Evolutionary conservation across 2,888 invertebrate species (phyloP), one percentile per base, ranked within the genome.

Genomic region (Philhelius pedissequus): DNA sequence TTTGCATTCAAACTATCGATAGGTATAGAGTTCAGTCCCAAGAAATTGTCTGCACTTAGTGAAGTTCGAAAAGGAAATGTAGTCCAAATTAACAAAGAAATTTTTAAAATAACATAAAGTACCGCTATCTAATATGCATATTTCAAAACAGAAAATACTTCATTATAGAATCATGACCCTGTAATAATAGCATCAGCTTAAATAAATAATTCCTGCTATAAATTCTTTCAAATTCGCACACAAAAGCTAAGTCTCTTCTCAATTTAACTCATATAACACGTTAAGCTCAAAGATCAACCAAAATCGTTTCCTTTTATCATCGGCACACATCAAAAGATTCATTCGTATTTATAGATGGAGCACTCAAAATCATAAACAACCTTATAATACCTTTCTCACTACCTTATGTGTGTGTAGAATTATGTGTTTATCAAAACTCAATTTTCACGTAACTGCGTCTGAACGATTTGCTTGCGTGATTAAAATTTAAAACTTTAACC

Each of bases 401-500:
- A 8, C 20, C 56, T 35, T 35, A 35, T 2, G 9, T 7, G 9
- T 7, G 11, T 3, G 15, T 20, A 13, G 32, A 30, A 54, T 54
- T 60, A 60, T 60, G 40, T 25, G 40, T 60, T 60, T 40, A 60
- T 60, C 60, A 40, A 40, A 40, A 25, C 40, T 15, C 60, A 60
- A 60, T 60, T 60, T 60, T 38, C 60, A 60, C 60, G 32, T 32
- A 56, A 32, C 54, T 20, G 32, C 32, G n/a, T n/a, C 13, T 56
- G 60, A 60, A 60, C 11, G 40, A 60, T 60, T 60, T 45, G 32
- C 35, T 58, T 70, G 58, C 58, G 58, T 71, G 58, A 48, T 71
- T 71, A 22, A 71, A 71, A 58, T 71, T 45, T 45, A 20, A 70
- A 70, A 45, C 45, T 45, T 40, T 32, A 13, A 40, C 48, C 43